Evolutionary conservation across 2,113 vertebrate species (phyloP).

Genomic region (Macheiramphus alcinus): DNA sequence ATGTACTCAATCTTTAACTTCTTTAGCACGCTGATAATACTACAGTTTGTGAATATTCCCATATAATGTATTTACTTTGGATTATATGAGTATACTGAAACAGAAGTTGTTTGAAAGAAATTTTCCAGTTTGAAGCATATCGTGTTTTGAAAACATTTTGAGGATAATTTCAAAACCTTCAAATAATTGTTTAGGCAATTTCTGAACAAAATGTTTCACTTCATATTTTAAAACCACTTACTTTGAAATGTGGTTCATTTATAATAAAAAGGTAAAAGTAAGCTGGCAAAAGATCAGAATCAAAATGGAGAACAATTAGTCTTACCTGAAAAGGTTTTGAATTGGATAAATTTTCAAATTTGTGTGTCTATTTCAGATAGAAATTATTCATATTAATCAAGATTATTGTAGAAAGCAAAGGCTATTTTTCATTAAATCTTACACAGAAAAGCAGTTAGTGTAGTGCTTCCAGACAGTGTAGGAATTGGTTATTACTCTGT

Average conservation of each 20-base stretch:
- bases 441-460: not conserved
- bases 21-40: not conserved
- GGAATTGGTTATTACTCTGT: not conserved
- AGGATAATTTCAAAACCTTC: not conserved
- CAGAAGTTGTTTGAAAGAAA: not conserved
- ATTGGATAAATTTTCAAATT: not conserved
- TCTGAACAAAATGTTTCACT: not conserved
- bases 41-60: not conserved
- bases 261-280: not conserved
- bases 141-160: not conserved
- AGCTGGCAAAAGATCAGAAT: not conserved
- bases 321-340: not conserved
- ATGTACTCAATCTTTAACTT: not conserved
- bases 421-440: not conserved
- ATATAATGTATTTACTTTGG: not conserved
- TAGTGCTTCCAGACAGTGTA: not conserved
- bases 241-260: not conserved
- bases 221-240: not conserved
- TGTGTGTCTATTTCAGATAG: not conserved
- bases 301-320: not conserved
- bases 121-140: not conserved
- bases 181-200: not conserved
- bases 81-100: not conserved
- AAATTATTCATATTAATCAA: not conserved
- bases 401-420: not conserved